Evolutionary conservation across 2,888 invertebrate genomes (phyloP).

Genomic region (Thereva nobilitata): DNA sequence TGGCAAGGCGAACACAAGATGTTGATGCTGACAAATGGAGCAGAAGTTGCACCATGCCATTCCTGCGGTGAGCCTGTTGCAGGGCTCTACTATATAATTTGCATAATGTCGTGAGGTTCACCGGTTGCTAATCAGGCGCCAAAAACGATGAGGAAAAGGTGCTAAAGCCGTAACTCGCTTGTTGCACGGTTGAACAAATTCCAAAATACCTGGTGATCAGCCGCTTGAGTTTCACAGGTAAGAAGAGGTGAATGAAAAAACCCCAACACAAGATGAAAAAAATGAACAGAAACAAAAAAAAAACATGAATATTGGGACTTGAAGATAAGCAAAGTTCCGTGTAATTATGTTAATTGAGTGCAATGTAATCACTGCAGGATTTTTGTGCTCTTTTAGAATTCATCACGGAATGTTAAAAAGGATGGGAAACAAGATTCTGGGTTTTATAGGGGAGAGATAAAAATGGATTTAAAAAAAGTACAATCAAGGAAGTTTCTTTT

Average conservation of each 20-base stretch:
- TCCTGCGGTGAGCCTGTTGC: constrained; percentile 15
- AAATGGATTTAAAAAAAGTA: no score
- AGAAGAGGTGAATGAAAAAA: no score
- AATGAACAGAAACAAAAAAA: not conserved
- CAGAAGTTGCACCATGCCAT: constrained; percentile 22
- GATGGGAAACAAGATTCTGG: not conserved
- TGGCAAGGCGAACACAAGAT: constrained; percentile 1
- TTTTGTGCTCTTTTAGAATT: constrained; percentile 13
- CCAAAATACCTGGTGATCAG: not conserved
- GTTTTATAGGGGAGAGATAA: no score
- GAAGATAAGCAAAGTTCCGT: constrained; percentile 20
- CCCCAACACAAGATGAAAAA: no score
- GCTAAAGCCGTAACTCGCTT: constrained; percentile 18
- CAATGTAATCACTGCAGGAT: constrained; percentile 27
- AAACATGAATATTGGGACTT: not conserved
- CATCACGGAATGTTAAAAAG: constrained; percentile 11
- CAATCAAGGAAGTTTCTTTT: no score
- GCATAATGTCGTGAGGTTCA: constrained; percentile 33
- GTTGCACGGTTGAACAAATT: constrained; percentile 1
- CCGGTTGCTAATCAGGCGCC: constrained; percentile 29
- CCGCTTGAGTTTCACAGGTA: not conserved
- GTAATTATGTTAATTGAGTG: constrained; percentile 36
- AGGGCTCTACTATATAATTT: constrained; percentile 18
- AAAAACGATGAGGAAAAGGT: constrained; percentile 19
- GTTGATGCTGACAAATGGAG: constrained; percentile 27